phyloP scores from a whole-genome alignment of 2,113 vertebrate species.

The Tupaia tana region DNA sequence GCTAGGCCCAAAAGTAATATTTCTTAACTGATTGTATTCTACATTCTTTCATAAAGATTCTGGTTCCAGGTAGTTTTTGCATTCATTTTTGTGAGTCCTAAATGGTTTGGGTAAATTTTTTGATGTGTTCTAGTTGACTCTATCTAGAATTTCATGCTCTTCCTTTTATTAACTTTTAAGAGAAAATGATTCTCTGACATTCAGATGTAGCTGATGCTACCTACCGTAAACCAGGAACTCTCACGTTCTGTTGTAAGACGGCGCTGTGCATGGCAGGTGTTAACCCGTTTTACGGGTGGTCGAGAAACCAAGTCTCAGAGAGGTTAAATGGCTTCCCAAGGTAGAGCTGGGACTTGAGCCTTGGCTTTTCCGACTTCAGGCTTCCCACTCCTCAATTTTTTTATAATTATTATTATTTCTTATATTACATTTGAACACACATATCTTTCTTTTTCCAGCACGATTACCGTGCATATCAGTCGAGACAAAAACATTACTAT shows the following conservation, averaged over 20 bases:
- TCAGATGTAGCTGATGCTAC: background rate
- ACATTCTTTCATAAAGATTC: conserved; percentile 40
- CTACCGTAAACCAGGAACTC: background rate
- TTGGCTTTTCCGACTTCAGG: background rate
- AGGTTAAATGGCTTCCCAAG: background rate
- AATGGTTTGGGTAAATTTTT: conserved; percentile 26
- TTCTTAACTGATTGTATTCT: background rate
- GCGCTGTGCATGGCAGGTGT: background rate
- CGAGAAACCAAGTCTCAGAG: background rate
- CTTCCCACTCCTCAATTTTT: background rate
- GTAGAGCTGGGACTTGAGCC: background rate
- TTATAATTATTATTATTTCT: too few species aligned
- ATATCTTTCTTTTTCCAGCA: too few species aligned
- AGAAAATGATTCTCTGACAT: conserved; percentile 35
- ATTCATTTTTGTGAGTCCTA: conserved; percentile 22
- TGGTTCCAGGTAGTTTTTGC: background rate
- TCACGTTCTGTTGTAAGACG: background rate
- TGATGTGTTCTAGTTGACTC: background rate
- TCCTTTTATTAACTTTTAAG: conserved; percentile 33
- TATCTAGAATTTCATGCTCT: conserved; percentile 22
- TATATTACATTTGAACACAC: too few species aligned
- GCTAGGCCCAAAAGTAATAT: background rate
- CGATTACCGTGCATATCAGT: too few species aligned
- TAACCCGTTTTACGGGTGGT: background rate
- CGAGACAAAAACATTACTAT: too few species aligned